phyloP scores from a whole-genome alignment of 2,888 invertebrate species.

The Andrena chrysosceles region DNA sequence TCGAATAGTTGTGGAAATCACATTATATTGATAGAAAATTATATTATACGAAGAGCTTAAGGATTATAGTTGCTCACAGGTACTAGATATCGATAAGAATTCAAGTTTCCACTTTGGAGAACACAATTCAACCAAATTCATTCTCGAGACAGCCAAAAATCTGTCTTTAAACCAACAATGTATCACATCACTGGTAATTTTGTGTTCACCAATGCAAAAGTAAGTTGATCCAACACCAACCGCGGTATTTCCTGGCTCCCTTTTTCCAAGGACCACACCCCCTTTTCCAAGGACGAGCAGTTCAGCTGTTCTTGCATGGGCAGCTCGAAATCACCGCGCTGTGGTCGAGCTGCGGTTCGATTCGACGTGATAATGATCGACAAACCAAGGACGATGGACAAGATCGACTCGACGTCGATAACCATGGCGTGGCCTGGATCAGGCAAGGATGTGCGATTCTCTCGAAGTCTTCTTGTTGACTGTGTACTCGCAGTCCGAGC shows the following conservation, averaged over 20 bases:
- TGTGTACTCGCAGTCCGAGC: constrained; percentile 61
- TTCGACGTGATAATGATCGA: constrained; percentile 23
- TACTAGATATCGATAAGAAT: too few relatives aligned
- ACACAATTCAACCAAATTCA: neutral
- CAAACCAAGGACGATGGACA: constrained; percentile 40
- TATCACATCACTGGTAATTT: neutral
- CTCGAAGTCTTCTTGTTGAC: constrained; percentile 68
- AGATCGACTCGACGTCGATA: constrained; percentile 47
- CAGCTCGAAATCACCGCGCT: constrained; percentile 17
- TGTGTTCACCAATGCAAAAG: neutral
- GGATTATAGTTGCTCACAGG: too few relatives aligned
- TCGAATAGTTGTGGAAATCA: too few relatives aligned
- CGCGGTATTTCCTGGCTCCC: constrained; percentile 5
- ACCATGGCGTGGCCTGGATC: constrained; percentile 67
- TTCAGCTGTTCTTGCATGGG: neutral
- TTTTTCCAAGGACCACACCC: constrained; percentile 10
- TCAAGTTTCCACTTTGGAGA: neutral
- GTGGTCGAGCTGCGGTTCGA: constrained; percentile 31
- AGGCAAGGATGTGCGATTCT: constrained; percentile 57
- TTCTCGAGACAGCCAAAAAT: neutral
- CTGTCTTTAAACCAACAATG: neutral
- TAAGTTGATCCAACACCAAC: constrained; percentile 23
- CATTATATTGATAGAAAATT: too few relatives aligned
- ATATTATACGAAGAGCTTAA: too few relatives aligned
- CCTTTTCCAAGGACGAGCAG: neutral